Conservation (phyloP, 2,888 invertebrate species). For the Hydriomena furcata region DNA sequence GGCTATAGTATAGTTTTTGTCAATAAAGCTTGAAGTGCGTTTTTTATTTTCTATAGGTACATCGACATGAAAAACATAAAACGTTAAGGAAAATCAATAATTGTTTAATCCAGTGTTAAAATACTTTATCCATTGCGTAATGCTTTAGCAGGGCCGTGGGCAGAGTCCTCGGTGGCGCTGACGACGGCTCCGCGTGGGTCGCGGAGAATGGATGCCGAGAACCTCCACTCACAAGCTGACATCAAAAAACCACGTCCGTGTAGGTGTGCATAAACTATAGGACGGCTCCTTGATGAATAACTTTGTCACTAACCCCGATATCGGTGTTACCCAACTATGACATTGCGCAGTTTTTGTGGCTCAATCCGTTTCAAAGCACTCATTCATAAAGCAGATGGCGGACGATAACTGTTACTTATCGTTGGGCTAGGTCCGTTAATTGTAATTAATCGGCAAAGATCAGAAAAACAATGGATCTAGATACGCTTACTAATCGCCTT, state of each 20-base stretch:
- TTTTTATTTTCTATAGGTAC: too few relatives aligned
- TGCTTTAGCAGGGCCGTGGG: slow-evolving; percentile 52
- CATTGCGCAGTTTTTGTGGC: slow-evolving; percentile 47
- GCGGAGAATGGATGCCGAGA: slow-evolving; percentile 44
- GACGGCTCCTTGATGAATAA: slow-evolving; percentile 61
- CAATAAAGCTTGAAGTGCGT: too few relatives aligned
- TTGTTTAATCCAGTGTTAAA: slow-evolving; percentile 30
- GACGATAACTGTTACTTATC: slow-evolving; percentile 25
- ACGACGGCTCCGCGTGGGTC: slow-evolving; percentile 58
- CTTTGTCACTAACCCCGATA: slow-evolving; percentile 46
- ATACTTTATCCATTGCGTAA: slow-evolving; percentile 43
- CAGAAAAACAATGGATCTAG: slow-evolving; percentile 25
- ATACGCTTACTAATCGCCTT: slow-evolving; percentile 18
- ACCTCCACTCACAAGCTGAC: slow-evolving; percentile 48
- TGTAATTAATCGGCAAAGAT: slow-evolving; percentile 27
- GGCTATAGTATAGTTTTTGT: too few relatives aligned
- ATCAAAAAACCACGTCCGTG: slow-evolving; percentile 53
- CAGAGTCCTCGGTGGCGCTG: slow-evolving; percentile 56
- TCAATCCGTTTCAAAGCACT: slow-evolving; percentile 41
- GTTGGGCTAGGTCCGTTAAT: slow-evolving; percentile 21
- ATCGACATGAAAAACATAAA: too few relatives aligned
- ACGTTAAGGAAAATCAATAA: slow-evolving; percentile 3
- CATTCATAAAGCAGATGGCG: slow-evolving; percentile 42
- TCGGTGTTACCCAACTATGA: slow-evolving; percentile 54
- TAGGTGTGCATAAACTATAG: slow-evolving; percentile 59